These are phyloP conservation scores for Lottia scabra DNA, from an alignment of 2,888 invertebrate genomes.

Conservation along the genomic window DNA sequence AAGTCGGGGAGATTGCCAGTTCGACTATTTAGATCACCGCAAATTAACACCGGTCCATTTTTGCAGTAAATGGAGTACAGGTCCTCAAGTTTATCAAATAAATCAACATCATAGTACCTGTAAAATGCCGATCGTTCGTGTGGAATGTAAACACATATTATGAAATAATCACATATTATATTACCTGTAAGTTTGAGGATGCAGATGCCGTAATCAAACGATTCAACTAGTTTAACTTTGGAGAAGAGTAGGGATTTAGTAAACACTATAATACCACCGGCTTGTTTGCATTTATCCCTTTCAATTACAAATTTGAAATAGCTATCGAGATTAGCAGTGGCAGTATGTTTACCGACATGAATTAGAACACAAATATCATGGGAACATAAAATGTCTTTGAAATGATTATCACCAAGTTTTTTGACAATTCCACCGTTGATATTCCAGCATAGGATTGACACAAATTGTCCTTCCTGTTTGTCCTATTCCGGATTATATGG, in stretches of 20 bases:
- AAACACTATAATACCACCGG: not conserved
- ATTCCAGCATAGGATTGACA: not conserved
- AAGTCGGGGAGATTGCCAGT: no score
- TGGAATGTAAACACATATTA: no score
- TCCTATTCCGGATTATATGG: not conserved
- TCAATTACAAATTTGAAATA: not conserved
- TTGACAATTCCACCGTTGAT: not conserved
- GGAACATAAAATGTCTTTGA: not conserved
- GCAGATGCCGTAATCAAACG: no score
- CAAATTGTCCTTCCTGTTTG: not conserved
- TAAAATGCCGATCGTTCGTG: no score
- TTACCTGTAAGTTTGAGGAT: no score
- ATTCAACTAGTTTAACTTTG: no score
- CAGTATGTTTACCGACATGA: not conserved
- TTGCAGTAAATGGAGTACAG: no score
- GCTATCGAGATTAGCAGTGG: not conserved
- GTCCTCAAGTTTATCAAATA: no score
- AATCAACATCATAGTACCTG: no score
- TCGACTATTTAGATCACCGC: no score
- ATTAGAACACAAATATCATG: not conserved
- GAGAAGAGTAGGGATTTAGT: not conserved
- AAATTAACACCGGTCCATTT: no score
- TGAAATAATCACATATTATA: no score
- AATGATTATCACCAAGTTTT: not conserved
- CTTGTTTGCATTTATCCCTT: not conserved